Percentiles rank a stretch among this genome's conserved stretches.
phyloP scores from a whole-genome alignment of 2,113 vertebrate species.

The Dromiciops gliroides region DNA sequence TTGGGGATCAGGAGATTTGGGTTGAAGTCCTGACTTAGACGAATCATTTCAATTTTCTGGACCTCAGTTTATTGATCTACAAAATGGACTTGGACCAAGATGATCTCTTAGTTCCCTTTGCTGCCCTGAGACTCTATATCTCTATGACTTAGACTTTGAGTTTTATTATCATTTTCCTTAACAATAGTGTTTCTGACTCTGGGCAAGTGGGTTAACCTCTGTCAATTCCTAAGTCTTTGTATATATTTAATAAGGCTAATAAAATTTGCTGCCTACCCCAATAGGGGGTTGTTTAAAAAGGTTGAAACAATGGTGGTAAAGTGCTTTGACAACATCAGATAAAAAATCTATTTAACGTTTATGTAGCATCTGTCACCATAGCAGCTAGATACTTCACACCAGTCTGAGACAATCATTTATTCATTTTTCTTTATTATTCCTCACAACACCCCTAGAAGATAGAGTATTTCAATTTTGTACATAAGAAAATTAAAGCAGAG shows the following conservation, averaged over 20 bases:
- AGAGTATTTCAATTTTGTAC: conserved; percentile 12
- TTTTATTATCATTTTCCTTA: neutral
- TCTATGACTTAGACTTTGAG: neutral
- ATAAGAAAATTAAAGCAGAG: neutral
- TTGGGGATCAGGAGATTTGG: neutral
- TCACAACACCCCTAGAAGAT: neutral
- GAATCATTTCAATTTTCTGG: neutral
- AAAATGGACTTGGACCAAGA: neutral
- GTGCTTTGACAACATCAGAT: conserved; percentile 8
- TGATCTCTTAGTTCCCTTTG: neutral
- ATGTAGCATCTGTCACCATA: conserved; percentile 12
- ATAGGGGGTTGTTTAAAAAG: neutral
- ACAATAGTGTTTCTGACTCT: neutral
- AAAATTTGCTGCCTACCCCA: neutral
- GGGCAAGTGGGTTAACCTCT: neutral
- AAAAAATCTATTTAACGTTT: conserved; percentile 24
- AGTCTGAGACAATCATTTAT: neutral
- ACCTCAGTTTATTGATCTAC: neutral
- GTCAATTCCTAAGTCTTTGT: neutral
- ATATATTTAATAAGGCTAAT: conserved; percentile 7
- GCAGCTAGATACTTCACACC: neutral
- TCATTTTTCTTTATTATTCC: conserved; percentile 11
- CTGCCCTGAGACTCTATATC: neutral
- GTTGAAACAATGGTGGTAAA: neutral
- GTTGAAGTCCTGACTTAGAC: neutral